Base-by-base conservation (phyloP, 1,140 invertebrate genomes). In the Brachionus rubens region DNA sequence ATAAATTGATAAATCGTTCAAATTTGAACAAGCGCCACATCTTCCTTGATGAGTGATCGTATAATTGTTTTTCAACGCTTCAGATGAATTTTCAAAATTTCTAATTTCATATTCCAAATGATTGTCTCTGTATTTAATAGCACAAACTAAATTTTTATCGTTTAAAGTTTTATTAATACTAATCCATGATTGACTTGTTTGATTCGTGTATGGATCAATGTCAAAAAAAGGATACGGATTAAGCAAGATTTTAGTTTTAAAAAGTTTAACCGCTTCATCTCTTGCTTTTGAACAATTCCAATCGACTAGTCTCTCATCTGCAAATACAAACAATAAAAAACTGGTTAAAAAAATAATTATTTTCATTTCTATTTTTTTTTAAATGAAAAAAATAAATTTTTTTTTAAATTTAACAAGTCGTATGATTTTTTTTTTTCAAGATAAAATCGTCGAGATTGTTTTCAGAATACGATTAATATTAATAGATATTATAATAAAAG, bases 1-100 rank as follows among this genome's bases (percentile, higher is more conserved):
- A 65, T 65, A 65, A 26, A 65, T 65, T 2, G 59, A 36, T 12
- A 65, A 16, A 65, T 65, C 59, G 30, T 65, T 65, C 19, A 65
- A 28, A 24, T 19, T 65, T 43, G 59, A 65, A 26, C 59, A 65
- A 10, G 40, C 59, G 24, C 59, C 59, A 65, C 59, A 65, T 24
- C 59, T 16, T 10, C 59, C 59, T 65, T 65, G 59, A 43, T 65
- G 59, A 10, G 59, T 65, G 0, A 65, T 41, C 24, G 12, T 65
- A 36, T 43, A 65, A 21, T 41, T 36, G 30, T 65, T 65, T 10
- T 65, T 43, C 9, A 65, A 43, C 24, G 59, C 59, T 21, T 26
- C 12, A 12, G 59, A 43, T 1, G 36, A 19, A 24, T 36, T 41
- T 24, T 65, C 36, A 65, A 65, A 65, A 43, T 65, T 65, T 65